These are phyloP conservation scores for Mohoua ochrocephala DNA, from an alignment of 2,113 vertebrate genomes.

Conservation along the genomic window DNA sequence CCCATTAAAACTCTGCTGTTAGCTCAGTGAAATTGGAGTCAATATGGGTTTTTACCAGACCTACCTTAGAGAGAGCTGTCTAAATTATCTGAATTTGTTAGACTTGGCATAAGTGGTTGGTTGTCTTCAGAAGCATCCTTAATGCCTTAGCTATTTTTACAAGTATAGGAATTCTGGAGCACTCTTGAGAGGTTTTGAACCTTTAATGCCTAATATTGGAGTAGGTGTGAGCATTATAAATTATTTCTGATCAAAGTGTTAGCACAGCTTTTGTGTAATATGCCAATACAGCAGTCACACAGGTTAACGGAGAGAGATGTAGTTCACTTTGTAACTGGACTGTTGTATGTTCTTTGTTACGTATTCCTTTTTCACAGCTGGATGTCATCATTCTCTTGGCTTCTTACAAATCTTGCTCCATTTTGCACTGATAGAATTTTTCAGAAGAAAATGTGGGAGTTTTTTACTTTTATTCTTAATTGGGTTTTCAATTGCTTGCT, in stretches of 20 bases:
- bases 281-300: not conserved
- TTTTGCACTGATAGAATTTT: not conserved
- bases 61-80: not conserved
- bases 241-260: not conserved
- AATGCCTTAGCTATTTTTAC: not conserved
- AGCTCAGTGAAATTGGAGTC: not conserved
- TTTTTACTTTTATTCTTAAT: not conserved
- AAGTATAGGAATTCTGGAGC: not conserved
- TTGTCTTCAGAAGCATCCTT: not conserved
- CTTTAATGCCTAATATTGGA: not conserved
- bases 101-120: not conserved
- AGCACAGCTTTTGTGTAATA: not conserved
- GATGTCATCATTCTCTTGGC: not conserved
- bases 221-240: not conserved
- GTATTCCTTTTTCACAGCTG: not conserved
- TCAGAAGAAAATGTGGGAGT: not conserved
- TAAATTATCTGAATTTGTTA: not conserved
- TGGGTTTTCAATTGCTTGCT: not conserved
- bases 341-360: not conserved
- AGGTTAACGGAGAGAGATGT: not conserved
- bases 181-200: not conserved
- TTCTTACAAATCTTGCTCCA: not conserved
- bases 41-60: not conserved
- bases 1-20: not conserved
- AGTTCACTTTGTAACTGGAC: not conserved